phyloP scores from a whole-genome alignment of 2,113 vertebrate species.

The Hydrochoerus hydrochaeris region DNA sequence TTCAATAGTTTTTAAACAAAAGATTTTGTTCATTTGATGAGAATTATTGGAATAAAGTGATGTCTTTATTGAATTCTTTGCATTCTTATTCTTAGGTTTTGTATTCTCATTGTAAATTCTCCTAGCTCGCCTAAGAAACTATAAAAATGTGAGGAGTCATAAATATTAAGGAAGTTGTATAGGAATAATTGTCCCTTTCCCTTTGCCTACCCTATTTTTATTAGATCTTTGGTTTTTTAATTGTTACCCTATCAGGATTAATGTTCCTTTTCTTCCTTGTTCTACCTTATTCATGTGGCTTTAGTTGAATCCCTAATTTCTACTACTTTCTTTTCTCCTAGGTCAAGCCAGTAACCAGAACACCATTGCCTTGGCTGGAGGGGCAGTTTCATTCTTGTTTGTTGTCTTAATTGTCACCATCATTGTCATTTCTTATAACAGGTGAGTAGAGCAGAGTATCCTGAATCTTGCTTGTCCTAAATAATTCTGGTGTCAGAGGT shows the following conservation, averaged over 20 bases:
- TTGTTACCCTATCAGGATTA: not conserved
- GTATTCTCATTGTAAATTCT: not conserved
- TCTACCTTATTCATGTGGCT: not conserved
- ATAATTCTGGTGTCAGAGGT: not conserved
- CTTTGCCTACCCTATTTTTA: not conserved
- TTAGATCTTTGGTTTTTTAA: not conserved
- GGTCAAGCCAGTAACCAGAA: not conserved
- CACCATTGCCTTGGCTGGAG: not conserved
- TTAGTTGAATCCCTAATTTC: conserved; percentile 56
- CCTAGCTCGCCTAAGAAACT: not conserved
- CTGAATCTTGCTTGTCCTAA: not conserved
- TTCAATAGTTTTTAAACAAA: not conserved
- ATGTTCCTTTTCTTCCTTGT: not conserved
- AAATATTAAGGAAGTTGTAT: not conserved
- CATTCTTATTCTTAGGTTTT: not conserved
- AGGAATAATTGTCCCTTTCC: not conserved
- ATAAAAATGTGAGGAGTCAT: not conserved
- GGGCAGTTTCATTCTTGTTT: not conserved
- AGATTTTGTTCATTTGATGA: not conserved
- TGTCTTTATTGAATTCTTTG: not conserved
- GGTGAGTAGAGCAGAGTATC: conserved; percentile 43
- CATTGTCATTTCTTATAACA: not conserved
- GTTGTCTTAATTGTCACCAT: not conserved
- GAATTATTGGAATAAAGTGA: not conserved
- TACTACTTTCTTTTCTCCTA: conserved; percentile 34